Conservation (phyloP, 2,888 invertebrate genomes). For the Tuta absoluta region DNA sequence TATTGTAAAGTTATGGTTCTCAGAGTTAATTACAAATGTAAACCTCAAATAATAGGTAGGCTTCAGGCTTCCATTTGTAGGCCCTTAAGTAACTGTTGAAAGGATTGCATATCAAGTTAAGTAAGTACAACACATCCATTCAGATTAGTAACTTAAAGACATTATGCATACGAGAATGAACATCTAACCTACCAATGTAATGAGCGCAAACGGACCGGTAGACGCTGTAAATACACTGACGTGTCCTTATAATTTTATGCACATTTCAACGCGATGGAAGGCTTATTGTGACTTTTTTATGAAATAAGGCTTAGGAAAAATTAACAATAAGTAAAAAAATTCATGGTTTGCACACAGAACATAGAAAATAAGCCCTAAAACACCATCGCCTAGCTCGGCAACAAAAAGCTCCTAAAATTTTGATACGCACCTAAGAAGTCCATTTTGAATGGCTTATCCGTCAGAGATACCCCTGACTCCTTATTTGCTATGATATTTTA, state of each 20-base stretch:
- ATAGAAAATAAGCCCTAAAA: slow-evolving; percentile 17
- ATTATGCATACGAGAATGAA: background rate
- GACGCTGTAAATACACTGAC: slow-evolving; percentile 50
- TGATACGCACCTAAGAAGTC: slow-evolving; percentile 53
- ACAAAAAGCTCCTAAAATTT: slow-evolving; percentile 28
- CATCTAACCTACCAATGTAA: background rate
- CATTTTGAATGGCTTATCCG: slow-evolving; percentile 47
- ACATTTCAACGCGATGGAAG: background rate
- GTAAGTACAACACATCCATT: no score
- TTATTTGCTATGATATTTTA: slow-evolving; percentile 16
- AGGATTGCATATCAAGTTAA: no score
- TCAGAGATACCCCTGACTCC: slow-evolving; percentile 40
- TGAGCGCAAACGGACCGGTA: slow-evolving; percentile 7
- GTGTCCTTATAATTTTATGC: slow-evolving; percentile 53
- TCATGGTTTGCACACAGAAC: background rate
- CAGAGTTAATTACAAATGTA: no score
- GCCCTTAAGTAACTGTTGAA: background rate
- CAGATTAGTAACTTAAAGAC: background rate
- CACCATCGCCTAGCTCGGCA: slow-evolving; percentile 25
- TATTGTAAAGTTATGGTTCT: no score
- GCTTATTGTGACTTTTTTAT: background rate
- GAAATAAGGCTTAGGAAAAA: background rate
- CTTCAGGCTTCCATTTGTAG: background rate
- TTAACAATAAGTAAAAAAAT: background rate
- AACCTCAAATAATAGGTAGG: no score